Conservation (phyloP, 2,113 vertebrate species). For the Spermophilus dauricus region DNA sequence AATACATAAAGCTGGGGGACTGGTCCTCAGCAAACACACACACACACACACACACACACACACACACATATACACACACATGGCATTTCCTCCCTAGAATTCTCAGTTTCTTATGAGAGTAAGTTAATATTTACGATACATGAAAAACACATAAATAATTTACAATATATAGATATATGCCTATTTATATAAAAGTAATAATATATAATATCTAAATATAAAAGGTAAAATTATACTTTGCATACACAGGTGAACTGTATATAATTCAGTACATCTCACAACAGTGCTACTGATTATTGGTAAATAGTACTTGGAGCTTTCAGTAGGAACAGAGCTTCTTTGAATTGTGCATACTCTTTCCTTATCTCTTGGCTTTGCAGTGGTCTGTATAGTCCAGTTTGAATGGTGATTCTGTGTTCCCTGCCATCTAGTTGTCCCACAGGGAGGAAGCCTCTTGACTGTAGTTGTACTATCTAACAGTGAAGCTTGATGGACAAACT, state of each 20-base stretch:
- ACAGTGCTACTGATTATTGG: not conserved
- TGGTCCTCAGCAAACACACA: not conserved
- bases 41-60: no score
- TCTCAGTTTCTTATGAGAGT: not conserved
- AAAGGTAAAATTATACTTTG: not conserved
- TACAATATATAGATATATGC: not conserved
- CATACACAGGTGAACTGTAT: not conserved
- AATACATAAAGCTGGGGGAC: no score
- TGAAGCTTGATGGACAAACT: not conserved
- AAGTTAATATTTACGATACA: not conserved
- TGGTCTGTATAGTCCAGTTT: not conserved
- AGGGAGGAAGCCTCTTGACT: not conserved
- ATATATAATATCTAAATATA: not conserved
- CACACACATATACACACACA: no score
- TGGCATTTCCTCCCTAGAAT: not conserved
- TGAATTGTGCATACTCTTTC: not conserved
- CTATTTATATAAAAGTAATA: not conserved
- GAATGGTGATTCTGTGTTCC: not conserved
- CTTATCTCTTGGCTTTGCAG: not conserved
- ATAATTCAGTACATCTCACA: not conserved
- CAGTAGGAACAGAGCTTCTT: not conserved
- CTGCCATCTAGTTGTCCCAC: not conserved
- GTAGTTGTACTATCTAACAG: not conserved
- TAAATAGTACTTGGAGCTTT: constrained; percentile 6
- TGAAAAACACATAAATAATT: not conserved